Evolutionary conservation across 1,140 invertebrate genomes (phyloP), one percentile per base, ranked within the genome.

Genomic region (Prorops nasuta): DNA sequence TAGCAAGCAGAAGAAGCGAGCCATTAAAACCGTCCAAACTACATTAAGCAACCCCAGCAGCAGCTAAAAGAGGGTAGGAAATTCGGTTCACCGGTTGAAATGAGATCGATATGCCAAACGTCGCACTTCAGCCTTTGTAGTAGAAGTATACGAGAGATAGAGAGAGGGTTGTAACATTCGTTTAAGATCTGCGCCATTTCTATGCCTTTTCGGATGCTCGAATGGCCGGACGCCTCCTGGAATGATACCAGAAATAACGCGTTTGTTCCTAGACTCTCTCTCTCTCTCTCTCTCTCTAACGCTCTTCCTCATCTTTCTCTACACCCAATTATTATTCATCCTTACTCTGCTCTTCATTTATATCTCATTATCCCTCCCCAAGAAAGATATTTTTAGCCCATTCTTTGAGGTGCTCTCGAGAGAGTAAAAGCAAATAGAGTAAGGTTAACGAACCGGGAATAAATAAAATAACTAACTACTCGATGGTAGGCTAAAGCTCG

Each of bases 261-360:
- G 49, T 51, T 45, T 51, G 43, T 51, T 51, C 42, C 49, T 36
- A 39, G 45, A 51, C 18, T 42, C 24, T 9, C 12, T 34, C n/a
- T n/a, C n/a, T n/a, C n/a, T n/a, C n/a, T n/a, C n/a, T n/a, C n/a
- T n/a, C n/a, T n/a, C n/a, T n/a, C n/a, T n/a, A n/a, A n/a, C n/a
- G n/a, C n/a, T n/a, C n/a, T n/a, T 10, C 19, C 19, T 22, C 22
- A 7, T 18, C 8, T 40, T 32, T 18, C 40, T 40, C 15, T n/a
- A n/a, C n/a, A n/a, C n/a, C n/a, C n/a, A n/a, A n/a, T n/a, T n/a
- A n/a, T n/a, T n/a, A n/a, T n/a, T n/a, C n/a, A n/a, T n/a, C n/a
- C n/a, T n/a, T n/a, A n/a, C n/a, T n/a, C n/a, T n/a, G n/a, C n/a
- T n/a, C n/a, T n/a, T n/a, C n/a, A n/a, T n/a, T n/a, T n/a, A n/a